Base-by-base conservation (phyloP, 2,797 vertebrate species). In the Mus spretus region DNA sequence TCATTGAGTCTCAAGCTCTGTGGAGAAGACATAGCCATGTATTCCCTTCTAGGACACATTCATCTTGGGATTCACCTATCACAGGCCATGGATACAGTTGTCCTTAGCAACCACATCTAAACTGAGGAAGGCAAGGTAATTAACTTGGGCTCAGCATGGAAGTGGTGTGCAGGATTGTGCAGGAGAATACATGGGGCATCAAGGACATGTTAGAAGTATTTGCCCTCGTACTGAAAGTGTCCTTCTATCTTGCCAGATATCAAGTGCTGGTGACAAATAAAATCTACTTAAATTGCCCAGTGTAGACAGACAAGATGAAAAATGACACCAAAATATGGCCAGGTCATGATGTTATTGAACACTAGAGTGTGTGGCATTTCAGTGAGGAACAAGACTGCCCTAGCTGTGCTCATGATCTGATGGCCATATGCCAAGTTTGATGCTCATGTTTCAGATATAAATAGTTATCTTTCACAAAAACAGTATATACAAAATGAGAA, bases 391-490 rank as follows among this genome's bases (percentile, higher is more conserved):
- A 2, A 88, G 61, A 14, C 22, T 61, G 14, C 78, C 44, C 70
- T 37, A 22, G 80, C 55, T 80, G 80, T 37, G 70, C 57, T 44
- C 59, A 1, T 37, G 55, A 10, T 34, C 93, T 81, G 61, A 90
- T 86, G 89, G 79, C 86, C 93, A 31, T 78, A 61, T 70, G 70
- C 57, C 80, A 40, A 57, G 65, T 47, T 89, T 77, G 28, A 80
- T 77, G 55, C 78, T 96, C 72, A 28, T 78, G 63, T 94, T 89
- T 74, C 37, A 26, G 80, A 72, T 79, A 70, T 57, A 91, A 90
- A 88, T 82, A 83, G 88, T 94, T 91, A 72, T 82, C 80, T 91
- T 93, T 87, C 89, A 91, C 50, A 90, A 70, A 50, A 55, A 55
- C 4, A 17, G 11, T 57, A 65, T 47, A 14, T 50, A 20, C 34